Percentiles rank a stretch among this genome's conserved stretches.
Conservation (phyloP, 2,113 vertebrate genomes). For the Oncorhynchus tshawytscha region DNA sequence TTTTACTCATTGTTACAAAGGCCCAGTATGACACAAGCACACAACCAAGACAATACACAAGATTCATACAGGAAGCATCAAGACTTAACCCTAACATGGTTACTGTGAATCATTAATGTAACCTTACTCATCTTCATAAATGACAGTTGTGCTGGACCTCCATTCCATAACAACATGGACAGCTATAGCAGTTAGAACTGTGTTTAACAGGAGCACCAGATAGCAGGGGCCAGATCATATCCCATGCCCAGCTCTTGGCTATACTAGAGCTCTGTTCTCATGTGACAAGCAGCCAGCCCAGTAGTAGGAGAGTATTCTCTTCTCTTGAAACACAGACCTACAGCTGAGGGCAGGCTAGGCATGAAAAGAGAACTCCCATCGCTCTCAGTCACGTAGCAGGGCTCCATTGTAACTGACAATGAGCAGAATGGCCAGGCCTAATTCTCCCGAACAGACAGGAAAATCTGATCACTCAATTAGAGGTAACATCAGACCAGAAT, state of each 20-base stretch:
- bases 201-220: background rate
- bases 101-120: too few relatives aligned
- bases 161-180: too few relatives aligned
- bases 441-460: background rate
- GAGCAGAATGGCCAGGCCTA: background rate
- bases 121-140: too few relatives aligned
- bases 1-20: too few relatives aligned
- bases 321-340: conserved; percentile 1
- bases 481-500: background rate
- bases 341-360: background rate
- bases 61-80: too few relatives aligned
- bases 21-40: too few relatives aligned
- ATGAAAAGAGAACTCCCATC: background rate
- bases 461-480: conserved; percentile 1
- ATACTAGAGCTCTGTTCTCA: background rate
- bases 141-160: too few relatives aligned
- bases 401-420: background rate
- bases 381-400: background rate
- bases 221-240: background rate
- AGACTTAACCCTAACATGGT: too few relatives aligned
- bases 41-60: too few relatives aligned
- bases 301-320: background rate
- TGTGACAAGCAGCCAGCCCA: background rate
- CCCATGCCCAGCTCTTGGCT: background rate
- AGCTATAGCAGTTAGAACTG: background rate